Conservation (phyloP, 2,888 invertebrate species). For the Alsophila aescularia region DNA sequence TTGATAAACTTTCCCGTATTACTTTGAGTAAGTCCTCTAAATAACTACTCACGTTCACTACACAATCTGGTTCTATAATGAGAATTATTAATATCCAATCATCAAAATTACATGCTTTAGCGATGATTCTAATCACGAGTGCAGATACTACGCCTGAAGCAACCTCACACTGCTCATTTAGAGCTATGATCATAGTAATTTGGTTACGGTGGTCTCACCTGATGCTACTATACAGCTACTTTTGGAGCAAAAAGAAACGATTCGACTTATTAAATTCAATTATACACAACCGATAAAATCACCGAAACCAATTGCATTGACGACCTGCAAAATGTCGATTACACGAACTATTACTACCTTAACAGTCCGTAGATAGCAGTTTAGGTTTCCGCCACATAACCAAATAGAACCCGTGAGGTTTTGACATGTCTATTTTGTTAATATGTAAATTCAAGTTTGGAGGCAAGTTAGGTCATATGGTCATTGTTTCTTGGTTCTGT, state of each 20-base stretch:
- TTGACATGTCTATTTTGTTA: too few relatives aligned
- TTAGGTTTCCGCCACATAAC: neutral
- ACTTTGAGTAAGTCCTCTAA: too few relatives aligned
- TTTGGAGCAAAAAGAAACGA: constrained; percentile 2
- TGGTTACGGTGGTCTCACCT: constrained; percentile 2
- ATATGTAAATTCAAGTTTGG: too few relatives aligned
- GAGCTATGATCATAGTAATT: constrained; percentile 7
- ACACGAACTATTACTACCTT: constrained; percentile 14
- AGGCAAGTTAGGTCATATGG: too few relatives aligned
- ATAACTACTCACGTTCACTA: too few relatives aligned
- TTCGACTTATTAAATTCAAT: constrained; percentile 16
- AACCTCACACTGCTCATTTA: neutral
- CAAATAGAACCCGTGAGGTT: too few relatives aligned
- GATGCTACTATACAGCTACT: neutral
- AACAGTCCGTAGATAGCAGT: neutral
- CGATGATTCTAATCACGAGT: neutral
- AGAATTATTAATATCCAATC: too few relatives aligned
- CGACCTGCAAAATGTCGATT: constrained; percentile 10
- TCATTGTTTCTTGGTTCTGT: too few relatives aligned
- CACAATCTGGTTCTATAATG: too few relatives aligned
- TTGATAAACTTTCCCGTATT: too few relatives aligned
- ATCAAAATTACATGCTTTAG: neutral
- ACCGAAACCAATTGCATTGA: constrained; percentile 10
- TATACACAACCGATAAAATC: constrained; percentile 13
- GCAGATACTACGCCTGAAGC: neutral